These are phyloP conservation scores for Zaprionus nigranus DNA, from an alignment of 1,140 invertebrate genomes.

Conservation along the genomic window DNA sequence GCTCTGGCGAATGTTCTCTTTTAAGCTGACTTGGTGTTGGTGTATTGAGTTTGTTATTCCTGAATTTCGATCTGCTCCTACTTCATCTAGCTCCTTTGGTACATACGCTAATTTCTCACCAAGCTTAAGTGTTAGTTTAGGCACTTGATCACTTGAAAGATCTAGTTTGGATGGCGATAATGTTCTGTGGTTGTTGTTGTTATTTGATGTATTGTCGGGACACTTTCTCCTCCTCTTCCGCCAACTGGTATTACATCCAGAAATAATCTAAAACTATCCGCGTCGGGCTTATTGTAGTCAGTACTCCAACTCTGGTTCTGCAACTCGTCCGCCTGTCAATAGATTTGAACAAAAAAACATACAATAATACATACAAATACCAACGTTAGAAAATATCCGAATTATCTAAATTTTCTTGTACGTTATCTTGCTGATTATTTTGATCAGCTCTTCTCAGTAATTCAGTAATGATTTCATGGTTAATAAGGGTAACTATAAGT, in stretches of 20 bases:
- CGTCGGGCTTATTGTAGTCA: not conserved
- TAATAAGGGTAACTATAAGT: no score
- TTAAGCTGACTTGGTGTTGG: constrained; percentile 14
- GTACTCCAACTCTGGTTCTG: not conserved
- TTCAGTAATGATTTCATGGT: no score
- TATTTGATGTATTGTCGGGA: constrained; percentile 79
- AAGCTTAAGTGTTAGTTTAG: constrained; percentile 93
- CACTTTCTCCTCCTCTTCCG: not conserved
- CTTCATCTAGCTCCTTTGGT: not conserved
- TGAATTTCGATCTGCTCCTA: constrained; percentile 6
- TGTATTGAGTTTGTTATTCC: not conserved
- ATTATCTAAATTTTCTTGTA: no score
- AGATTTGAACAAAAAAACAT: not conserved
- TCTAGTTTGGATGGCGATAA: constrained; percentile 36
- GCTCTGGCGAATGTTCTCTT: constrained; percentile 88
- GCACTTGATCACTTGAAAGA: constrained; percentile 85
- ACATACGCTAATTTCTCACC: constrained; percentile 54
- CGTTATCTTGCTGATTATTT: no score
- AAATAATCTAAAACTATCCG: not conserved
- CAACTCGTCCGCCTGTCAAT: constrained; percentile 5
- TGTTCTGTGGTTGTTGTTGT: constrained; percentile 2
- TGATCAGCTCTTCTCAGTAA: no score
- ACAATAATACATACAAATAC: no score
- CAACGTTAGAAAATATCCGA: no score
- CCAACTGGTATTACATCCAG: not conserved